Evolutionary conservation across 2,888 invertebrate genomes (phyloP).

Genomic region (Schizotus pectinicornis): DNA sequence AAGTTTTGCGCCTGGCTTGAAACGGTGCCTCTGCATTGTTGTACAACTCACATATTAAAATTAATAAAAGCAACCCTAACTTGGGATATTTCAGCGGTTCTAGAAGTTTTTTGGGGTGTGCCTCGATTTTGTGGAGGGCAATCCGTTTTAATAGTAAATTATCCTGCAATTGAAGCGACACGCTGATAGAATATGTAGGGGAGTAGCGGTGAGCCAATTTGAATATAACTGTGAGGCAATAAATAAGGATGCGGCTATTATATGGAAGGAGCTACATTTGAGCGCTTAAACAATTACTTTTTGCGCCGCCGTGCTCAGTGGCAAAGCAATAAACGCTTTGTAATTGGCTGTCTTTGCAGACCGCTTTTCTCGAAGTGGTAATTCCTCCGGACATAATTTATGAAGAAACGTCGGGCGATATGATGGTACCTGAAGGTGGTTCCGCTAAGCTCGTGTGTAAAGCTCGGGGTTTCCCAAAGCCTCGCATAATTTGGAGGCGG

Average conservation of each 20-base stretch:
- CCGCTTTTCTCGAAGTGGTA: slow-evolving; percentile 83
- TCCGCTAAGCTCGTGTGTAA: slow-evolving; percentile 86
- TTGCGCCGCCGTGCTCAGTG: slow-evolving; percentile 12
- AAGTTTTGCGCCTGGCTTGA: slow-evolving; percentile 22
- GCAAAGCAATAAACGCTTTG: slow-evolving; percentile 18
- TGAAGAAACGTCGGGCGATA: slow-evolving; percentile 89
- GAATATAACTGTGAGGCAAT: slow-evolving; percentile 24
- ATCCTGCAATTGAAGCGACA: slow-evolving; percentile 10
- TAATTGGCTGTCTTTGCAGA: slow-evolving; percentile 39
- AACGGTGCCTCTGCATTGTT: slow-evolving; percentile 17
- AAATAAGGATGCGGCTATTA: slow-evolving; percentile 15
- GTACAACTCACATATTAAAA: slow-evolving; percentile 15
- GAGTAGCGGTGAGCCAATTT: slow-evolving; percentile 11
- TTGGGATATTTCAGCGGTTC: no score
- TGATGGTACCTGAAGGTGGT: slow-evolving; percentile 94
- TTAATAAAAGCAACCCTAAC: neutral
- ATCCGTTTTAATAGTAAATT: slow-evolving; percentile 9
- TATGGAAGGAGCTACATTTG: slow-evolving; percentile 12
- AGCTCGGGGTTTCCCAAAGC: slow-evolving; percentile 83
- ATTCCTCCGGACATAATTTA: slow-evolving; percentile 90
- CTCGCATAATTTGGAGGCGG: slow-evolving; percentile 84
- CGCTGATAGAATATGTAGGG: slow-evolving; percentile 15
- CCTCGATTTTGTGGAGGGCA: no score
- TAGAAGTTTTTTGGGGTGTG: no score
- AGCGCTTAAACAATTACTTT: slow-evolving; percentile 26